A percentile compares a stretch with the other conserved stretches of the same genome.
Evolutionary conservation across 1,140 invertebrate genomes (phyloP).

Genomic region (Drosophila busckii): DNA sequence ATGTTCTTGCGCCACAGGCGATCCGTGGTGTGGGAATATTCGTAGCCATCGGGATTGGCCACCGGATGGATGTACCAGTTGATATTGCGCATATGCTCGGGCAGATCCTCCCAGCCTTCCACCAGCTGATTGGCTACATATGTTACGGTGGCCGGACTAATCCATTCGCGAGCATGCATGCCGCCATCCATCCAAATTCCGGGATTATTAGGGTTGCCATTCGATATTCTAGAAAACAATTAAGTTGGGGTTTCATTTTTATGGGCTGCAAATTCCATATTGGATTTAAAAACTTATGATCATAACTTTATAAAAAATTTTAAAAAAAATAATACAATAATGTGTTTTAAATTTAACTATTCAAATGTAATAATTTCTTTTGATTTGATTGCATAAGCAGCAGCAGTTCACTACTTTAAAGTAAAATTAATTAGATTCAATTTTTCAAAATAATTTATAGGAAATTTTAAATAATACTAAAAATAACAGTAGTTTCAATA

Average conservation of each 20-base stretch:
- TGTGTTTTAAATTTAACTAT: neutral
- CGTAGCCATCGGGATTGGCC: constrained; percentile 93
- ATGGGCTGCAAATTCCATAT: too few relatives aligned
- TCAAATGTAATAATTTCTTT: too few relatives aligned
- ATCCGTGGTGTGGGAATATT: constrained; percentile 87
- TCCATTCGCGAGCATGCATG: constrained; percentile 96
- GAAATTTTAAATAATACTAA: too few relatives aligned
- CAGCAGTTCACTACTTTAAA: too few relatives aligned
- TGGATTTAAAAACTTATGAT: too few relatives aligned
- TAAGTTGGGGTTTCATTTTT: too few relatives aligned
- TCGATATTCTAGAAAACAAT: constrained; percentile 85
- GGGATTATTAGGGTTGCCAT: constrained; percentile 82
- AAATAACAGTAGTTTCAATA: too few relatives aligned
- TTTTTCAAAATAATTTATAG: too few relatives aligned
- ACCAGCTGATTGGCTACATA: constrained; percentile 90
- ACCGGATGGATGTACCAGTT: constrained; percentile 92
- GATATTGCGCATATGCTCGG: constrained; percentile 85
- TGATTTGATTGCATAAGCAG: too few relatives aligned
- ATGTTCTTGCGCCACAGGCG: constrained; percentile 92
- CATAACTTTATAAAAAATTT: too few relatives aligned
- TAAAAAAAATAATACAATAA: too few relatives aligned
- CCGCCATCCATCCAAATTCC: constrained; percentile 86
- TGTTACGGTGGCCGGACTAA: constrained; percentile 90
- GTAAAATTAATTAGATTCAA: too few relatives aligned
- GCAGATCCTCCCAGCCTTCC: constrained; percentile 84